Percentiles rank a stretch among this genome's conserved stretches.
phyloP scores from a whole-genome alignment of 2,113 vertebrate species.

The Erythrocebus patas region DNA sequence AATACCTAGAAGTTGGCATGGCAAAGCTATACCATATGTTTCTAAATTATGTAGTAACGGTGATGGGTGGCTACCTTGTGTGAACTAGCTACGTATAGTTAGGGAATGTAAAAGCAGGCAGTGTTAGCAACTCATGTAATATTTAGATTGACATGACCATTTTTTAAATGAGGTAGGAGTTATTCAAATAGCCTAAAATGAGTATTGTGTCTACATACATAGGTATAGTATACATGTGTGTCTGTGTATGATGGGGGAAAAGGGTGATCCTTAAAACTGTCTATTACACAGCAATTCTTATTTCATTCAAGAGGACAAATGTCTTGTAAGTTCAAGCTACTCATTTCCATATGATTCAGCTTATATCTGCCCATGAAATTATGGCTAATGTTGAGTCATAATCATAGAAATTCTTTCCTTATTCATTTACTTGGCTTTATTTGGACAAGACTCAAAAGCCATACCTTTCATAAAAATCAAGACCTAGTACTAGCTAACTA shows the following conservation, averaged over 20 bases:
- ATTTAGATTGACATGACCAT: background rate
- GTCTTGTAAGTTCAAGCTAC: background rate
- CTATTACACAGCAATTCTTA: background rate
- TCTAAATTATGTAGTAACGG: conserved; percentile 45
- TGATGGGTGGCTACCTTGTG: conserved; percentile 53
- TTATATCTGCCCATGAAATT: background rate
- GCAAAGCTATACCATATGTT: conserved; percentile 59
- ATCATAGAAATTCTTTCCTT: background rate
- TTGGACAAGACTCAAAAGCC: background rate
- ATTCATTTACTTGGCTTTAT: conserved; percentile 12
- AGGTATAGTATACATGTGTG: background rate
- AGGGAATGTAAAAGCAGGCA: background rate
- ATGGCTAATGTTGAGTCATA: conserved; percentile 3
- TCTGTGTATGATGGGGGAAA: background rate
- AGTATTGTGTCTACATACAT: background rate
- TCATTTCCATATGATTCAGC: conserved; percentile 6
- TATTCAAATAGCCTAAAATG: background rate
- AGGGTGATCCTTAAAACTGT: background rate
- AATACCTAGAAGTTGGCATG: conserved; percentile 61
- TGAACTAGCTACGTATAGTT: conserved; percentile 49
- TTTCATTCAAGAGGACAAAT: background rate
- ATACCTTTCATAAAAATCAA: background rate
- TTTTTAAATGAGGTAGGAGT: background rate
- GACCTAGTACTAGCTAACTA: background rate
- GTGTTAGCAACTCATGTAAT: conserved; percentile 26